A percentile compares a stretch with the other conserved stretches of the same genome.
phyloP scores from a whole-genome alignment of 2,113 vertebrate genomes.

The Sorex araneus region DNA sequence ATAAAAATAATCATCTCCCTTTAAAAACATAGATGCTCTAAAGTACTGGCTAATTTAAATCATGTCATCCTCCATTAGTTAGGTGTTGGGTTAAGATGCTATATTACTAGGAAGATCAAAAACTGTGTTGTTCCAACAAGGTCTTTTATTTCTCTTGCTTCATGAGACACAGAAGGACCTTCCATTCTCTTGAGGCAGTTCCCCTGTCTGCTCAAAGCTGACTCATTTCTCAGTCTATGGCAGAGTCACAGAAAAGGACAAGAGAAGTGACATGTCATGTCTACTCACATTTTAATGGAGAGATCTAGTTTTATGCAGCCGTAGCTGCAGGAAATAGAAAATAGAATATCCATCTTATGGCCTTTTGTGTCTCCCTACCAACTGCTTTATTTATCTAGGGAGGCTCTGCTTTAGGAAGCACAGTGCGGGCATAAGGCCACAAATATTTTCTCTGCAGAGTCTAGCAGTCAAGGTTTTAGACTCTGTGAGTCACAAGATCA shows the following conservation, averaged over 20 bases:
- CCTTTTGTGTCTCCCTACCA: background rate
- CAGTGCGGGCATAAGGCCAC: background rate
- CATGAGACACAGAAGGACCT: background rate
- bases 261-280: background rate
- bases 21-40: slow-evolving; percentile 57
- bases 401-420: background rate
- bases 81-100: background rate
- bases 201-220: background rate
- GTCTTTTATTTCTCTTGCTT: background rate
- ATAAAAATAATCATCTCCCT: slow-evolving; percentile 12
- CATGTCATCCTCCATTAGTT: background rate
- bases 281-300: background rate
- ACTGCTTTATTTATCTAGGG: background rate
- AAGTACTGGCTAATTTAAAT: slow-evolving; percentile 51
- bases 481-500: background rate
- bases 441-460: background rate
- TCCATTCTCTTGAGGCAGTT: background rate
- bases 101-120: background rate
- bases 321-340: background rate
- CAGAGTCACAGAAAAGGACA: background rate
- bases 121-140: background rate
- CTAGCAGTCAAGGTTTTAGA: background rate
- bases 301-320: background rate
- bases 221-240: background rate
- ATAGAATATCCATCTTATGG: background rate